Conservation (phyloP, 2,113 vertebrate species). For the Spilogale gracilis region DNA sequence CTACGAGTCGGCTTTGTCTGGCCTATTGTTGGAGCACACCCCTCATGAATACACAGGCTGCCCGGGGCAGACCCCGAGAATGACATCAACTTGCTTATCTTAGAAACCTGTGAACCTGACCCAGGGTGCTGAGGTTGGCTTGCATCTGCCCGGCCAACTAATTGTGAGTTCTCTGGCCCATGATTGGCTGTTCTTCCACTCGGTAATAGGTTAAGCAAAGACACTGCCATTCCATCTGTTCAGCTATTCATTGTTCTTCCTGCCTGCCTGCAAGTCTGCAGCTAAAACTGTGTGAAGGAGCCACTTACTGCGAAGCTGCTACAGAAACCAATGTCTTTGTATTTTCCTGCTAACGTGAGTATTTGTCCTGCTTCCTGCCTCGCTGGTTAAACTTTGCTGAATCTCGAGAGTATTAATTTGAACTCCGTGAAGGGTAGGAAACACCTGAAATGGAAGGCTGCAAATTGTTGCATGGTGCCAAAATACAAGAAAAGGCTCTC, state of each 20-base stretch:
- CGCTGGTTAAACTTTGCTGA: conserved; percentile 78
- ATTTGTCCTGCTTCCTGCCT: conserved; percentile 78
- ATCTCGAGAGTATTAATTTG: background rate
- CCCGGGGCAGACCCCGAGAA: conserved; percentile 93
- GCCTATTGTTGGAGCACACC: conserved; percentile 95
- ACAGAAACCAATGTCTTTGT: conserved; percentile 90
- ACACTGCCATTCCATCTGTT: conserved; percentile 98
- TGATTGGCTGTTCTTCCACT: conserved; percentile 92
- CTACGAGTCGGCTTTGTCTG: conserved; percentile 94
- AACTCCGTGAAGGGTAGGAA: conserved; percentile 12
- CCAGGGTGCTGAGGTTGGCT: conserved; percentile 89
- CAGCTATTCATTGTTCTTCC: conserved; percentile 95
- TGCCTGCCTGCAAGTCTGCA: conserved; percentile 90
- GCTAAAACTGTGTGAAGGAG: conserved; percentile 90
- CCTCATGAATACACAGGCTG: conserved; percentile 96
- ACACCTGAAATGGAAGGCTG: background rate
- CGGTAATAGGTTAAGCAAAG: conserved; percentile 93
- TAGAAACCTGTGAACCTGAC: conserved; percentile 92
- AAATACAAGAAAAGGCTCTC: conserved; percentile 23
- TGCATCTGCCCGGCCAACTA: conserved; percentile 92
- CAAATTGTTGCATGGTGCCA: conserved; percentile 33
- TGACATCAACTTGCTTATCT: conserved; percentile 95
- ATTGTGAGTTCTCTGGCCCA: conserved; percentile 89
- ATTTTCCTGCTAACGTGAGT: conserved; percentile 90
- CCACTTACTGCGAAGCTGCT: conserved; percentile 90